Conservation (phyloP, 2,113 vertebrate genomes). For the Petroica traversi region DNA sequence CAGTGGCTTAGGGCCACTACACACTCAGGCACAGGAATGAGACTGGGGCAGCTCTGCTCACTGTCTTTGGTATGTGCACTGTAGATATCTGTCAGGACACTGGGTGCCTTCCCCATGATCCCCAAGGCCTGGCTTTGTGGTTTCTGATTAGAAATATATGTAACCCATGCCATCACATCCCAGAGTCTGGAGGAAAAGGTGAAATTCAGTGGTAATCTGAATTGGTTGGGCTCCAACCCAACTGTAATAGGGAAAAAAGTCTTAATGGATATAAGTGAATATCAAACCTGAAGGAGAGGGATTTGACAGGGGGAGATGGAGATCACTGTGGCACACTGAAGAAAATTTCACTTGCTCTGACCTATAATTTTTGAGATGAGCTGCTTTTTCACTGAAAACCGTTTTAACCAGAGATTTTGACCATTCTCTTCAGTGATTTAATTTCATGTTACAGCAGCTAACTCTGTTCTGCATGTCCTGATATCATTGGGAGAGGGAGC, state of each 20-base stretch:
- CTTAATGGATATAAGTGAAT: neutral
- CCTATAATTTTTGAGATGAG: neutral
- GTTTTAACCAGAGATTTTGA: neutral
- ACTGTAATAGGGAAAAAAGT: neutral
- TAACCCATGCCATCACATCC: neutral
- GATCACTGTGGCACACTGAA: neutral
- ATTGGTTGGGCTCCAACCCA: neutral
- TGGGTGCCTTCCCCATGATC: neutral
- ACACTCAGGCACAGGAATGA: neutral
- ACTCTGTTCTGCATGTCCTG: neutral
- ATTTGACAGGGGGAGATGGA: neutral
- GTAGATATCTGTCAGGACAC: neutral
- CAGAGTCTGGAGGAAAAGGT: neutral
- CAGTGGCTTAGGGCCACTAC: neutral
- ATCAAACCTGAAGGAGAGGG: neutral
- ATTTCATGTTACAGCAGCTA: neutral
- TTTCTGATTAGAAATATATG: neutral
- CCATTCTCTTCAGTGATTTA: neutral
- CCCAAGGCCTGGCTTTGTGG: neutral
- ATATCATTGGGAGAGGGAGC: neutral
- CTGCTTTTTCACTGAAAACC: neutral
- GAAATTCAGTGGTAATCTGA: neutral
- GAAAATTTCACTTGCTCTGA: neutral
- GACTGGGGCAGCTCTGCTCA: neutral
- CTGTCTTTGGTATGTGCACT: neutral